Evolutionary conservation across 2,797 vertebrate genomes (phyloP).

Genomic region (Malurus leucopterus): DNA sequence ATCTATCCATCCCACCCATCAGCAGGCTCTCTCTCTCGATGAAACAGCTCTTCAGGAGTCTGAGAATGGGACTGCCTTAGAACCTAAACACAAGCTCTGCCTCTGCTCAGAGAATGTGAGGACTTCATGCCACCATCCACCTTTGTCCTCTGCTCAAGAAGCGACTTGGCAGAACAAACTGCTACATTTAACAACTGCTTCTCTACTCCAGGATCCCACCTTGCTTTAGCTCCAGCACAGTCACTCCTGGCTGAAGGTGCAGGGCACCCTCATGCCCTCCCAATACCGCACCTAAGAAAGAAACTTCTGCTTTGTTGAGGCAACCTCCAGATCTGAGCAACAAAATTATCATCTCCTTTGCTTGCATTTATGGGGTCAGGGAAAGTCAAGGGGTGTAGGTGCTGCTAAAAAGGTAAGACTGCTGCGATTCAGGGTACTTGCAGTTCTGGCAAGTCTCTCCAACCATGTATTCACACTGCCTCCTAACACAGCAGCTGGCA

Average conservation of each 20-base stretch:
- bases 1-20: neutral
- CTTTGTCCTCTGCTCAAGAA: constrained; percentile 22
- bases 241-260: neutral
- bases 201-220: neutral
- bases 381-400: neutral
- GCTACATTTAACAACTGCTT: neutral
- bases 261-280: neutral
- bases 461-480: neutral
- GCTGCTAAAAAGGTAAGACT: neutral
- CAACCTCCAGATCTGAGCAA: neutral
- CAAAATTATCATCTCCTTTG: neutral
- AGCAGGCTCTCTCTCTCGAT: neutral
- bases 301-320: neutral
- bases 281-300: neutral
- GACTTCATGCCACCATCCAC: constrained; percentile 28
- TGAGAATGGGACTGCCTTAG: neutral
- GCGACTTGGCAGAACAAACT: neutral
- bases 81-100: neutral
- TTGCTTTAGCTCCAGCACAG: neutral
- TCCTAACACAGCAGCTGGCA: neutral
- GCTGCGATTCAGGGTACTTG: fast-evolving
- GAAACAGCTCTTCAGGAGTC: neutral
- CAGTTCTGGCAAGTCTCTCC: neutral
- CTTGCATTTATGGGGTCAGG: neutral
- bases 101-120: neutral